Conservation (phyloP, 2,888 invertebrate genomes). For the Luffia ferchaultella region DNA sequence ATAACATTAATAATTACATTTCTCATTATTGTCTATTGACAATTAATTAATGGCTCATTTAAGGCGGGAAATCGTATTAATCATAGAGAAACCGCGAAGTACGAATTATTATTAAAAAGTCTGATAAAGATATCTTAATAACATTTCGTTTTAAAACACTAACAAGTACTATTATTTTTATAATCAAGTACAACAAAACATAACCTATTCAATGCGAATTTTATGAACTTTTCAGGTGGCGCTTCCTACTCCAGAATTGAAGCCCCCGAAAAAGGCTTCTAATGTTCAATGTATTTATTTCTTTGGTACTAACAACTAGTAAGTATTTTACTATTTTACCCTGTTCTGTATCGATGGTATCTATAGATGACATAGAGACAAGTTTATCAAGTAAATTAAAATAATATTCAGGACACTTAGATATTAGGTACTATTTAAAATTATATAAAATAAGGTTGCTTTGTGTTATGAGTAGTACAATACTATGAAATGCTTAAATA, state of each 20-base stretch:
- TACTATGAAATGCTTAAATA: too few species aligned
- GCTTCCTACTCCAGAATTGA: slow-evolving; percentile 79
- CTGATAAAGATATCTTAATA: not conserved
- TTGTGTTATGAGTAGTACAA: too few species aligned
- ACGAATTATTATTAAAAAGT: not conserved
- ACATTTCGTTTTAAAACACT: not conserved
- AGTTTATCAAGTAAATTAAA: too few species aligned
- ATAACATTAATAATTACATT: not conserved
- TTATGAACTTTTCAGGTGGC: slow-evolving; percentile 73
- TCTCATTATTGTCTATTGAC: not conserved
- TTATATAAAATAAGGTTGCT: too few species aligned
- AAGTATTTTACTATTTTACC: slow-evolving; percentile 71
- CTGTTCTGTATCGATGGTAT: too few species aligned
- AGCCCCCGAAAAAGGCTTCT: slow-evolving; percentile 75
- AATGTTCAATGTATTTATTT: slow-evolving; percentile 88
- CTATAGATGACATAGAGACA: too few species aligned
- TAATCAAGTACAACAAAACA: slow-evolving; percentile 9
- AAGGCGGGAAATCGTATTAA: slow-evolving; percentile 33
- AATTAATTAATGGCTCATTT: too few species aligned
- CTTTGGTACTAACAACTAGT: slow-evolving; percentile 96
- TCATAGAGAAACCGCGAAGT: slow-evolving; percentile 12
- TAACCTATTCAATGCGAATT: slow-evolving; percentile 18
- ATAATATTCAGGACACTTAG: too few species aligned
- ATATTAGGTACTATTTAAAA: too few species aligned
- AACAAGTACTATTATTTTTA: not conserved